A percentile compares a stretch with the other conserved stretches of the same genome.
phyloP scores from a whole-genome alignment of 1,140 invertebrate species.

The Asbolus verrucosus region DNA sequence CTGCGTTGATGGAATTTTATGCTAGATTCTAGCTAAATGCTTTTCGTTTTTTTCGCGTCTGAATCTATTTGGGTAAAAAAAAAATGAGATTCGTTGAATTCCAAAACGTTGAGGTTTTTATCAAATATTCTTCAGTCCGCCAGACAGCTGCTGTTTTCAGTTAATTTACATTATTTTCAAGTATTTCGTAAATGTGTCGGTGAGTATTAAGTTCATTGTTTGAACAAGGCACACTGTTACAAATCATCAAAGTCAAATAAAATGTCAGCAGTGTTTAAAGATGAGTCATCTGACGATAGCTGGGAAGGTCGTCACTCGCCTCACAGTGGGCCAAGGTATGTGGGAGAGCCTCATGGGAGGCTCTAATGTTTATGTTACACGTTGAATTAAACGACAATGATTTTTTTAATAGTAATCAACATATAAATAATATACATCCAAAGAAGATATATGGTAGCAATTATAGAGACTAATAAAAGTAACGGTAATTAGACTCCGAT shows the following conservation, averaged over 20 bases:
- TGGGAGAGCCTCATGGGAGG: constrained; percentile 31
- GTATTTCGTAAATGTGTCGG: constrained; percentile 18
- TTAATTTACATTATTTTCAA: background rate
- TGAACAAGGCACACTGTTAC: constrained; percentile 5
- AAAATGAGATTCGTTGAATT: constrained; percentile 8
- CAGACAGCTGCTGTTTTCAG: constrained; percentile 1
- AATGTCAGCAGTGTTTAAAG: constrained; percentile 18
- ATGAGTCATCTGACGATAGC: constrained; percentile 27
- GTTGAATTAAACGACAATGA: constrained; percentile 33
- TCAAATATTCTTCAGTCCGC: no score
- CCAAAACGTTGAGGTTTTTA: constrained; percentile 11
- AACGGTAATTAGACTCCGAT: background rate
- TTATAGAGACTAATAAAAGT: constrained; percentile 12
- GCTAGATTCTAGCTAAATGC: no score
- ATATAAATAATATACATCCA: constrained; percentile 16
- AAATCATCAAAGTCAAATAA: constrained; percentile 4
- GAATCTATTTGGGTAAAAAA: background rate
- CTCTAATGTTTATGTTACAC: constrained; percentile 27
- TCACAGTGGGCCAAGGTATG: constrained; percentile 36
- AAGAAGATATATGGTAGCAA: background rate
- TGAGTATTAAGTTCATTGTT: constrained; percentile 14
- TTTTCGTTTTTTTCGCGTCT: no score
- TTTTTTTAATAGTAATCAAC: constrained; percentile 28
- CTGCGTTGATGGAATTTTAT: no score
- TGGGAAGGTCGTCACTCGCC: constrained; percentile 7